A percentile compares a stretch with the other conserved stretches of the same genome.
Conservation (phyloP, 2,888 invertebrate species). For the Amblyjoppa fuscipennis region DNA sequence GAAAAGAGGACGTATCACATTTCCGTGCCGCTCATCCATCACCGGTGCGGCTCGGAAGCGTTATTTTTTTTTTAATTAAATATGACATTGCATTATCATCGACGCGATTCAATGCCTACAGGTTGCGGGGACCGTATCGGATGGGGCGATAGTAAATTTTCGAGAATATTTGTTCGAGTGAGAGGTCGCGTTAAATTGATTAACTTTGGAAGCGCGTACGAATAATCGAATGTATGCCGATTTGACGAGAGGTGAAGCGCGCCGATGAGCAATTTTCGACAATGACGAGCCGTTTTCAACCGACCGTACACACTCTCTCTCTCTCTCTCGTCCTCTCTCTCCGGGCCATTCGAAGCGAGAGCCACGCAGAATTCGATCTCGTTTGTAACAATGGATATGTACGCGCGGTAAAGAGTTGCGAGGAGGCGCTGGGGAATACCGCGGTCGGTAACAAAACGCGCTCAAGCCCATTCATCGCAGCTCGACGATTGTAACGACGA, state of each 20-base stretch:
- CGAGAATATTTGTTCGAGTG: not conserved
- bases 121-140: not conserved
- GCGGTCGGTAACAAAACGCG: not conserved
- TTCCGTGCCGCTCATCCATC: not conserved
- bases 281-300: not conserved
- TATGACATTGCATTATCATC: not conserved
- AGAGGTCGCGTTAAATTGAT: conserved; percentile 9
- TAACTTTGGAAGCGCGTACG: conserved; percentile 2
- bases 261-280: conserved; percentile 14
- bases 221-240: conserved; percentile 9
- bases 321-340: not conserved
- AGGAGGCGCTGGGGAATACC: conserved; percentile 7
- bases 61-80: not conserved
- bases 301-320: not conserved
- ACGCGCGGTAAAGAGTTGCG: not conserved
- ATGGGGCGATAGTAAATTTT: not conserved
- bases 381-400: conserved; percentile 21
- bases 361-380: not conserved
- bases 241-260: conserved; percentile 5
- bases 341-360: not conserved
- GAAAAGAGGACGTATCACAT: not conserved
- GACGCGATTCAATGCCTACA: not conserved
- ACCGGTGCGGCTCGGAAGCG: not conserved
- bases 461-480: not conserved
- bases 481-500: not conserved